phyloP scores from a whole-genome alignment of 2,113 vertebrate genomes.

The Neodon shergylaensis region DNA sequence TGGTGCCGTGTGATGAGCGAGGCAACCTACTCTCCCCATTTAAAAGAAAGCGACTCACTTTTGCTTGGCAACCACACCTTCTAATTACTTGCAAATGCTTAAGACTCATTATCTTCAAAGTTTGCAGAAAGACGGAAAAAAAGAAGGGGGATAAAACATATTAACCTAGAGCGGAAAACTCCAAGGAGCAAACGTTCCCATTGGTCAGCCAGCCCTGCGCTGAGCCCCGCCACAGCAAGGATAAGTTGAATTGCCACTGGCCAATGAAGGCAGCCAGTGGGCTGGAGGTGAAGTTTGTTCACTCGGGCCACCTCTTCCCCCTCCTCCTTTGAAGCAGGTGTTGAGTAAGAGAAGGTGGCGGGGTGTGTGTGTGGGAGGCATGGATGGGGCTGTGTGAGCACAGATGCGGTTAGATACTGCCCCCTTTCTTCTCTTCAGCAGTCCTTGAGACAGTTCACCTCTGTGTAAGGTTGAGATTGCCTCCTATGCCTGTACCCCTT shows the following conservation, averaged over 20 bases:
- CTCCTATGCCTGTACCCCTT: background rate
- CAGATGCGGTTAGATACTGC: slow-evolving; percentile 60
- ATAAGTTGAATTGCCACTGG: background rate
- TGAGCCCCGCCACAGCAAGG: background rate
- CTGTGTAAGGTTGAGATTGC: background rate
- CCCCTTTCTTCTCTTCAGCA: slow-evolving; percentile 37
- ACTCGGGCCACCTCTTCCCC: background rate
- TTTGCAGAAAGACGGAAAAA: slow-evolving; percentile 64
- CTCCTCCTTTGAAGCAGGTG: slow-evolving; percentile 2
- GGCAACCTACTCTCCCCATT: slow-evolving; percentile 70
- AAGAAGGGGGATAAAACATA: background rate
- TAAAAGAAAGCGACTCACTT: slow-evolving; percentile 75
- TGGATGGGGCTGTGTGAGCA: background rate
- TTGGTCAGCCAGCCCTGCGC: background rate
- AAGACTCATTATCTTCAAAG: slow-evolving; percentile 83
- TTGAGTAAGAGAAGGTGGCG: slow-evolving; percentile 52
- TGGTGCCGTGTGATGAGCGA: slow-evolving; percentile 51
- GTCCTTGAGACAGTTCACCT: background rate
- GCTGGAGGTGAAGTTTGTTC: background rate
- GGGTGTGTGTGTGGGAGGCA: background rate
- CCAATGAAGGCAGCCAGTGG: background rate
- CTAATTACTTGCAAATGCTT: slow-evolving; percentile 77
- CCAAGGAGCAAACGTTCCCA: slow-evolving; percentile 41
- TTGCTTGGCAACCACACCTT: slow-evolving; percentile 78
- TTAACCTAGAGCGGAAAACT: background rate